Base-by-base conservation (phyloP, 2,888 invertebrate genomes). In the Hylaea fasciaria region DNA sequence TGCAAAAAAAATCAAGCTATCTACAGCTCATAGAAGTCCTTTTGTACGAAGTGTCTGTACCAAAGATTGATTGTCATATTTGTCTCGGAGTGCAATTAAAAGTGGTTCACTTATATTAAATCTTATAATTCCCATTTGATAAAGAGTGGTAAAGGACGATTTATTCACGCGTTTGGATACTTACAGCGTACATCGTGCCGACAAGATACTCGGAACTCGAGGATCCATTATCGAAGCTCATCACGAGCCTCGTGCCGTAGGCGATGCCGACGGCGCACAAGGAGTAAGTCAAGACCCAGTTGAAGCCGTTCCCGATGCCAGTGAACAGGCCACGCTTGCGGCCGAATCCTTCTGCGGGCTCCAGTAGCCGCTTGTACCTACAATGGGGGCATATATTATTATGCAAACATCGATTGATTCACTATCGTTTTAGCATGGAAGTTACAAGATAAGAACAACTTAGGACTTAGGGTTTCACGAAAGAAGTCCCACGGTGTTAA, bases 211-310 rank as follows among this genome's bases (percentile, higher is more conserved):
- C 91, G 22, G 93, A 89, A 10, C 94, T 93, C 7, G 94, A 93
- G 5, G 91, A 82, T 0, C 93, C 92, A 22, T 93, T 87, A n/a
- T 92, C 87, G 8, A 94, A 92, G 72, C 95, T 87, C 22, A 96
- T 78, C 13, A 96, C 95, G 9, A 97, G 88, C 55, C 94, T 88
- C 0, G 95, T 94, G 0, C 97, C 97, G 79, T 96, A 97, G 89
- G 96, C 95, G 76, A 97, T 94, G 3, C 96, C 95, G 22, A 96
- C 86, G 0, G 96, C 95, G 76, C 96, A 96, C 62, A 95, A 93
- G 11, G 94, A 90, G 77, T 95, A 96, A 2, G 96, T 95, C 37
- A 96, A 93, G 28, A 96, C 93, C 96, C 96, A 96, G 93, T 95
- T 95, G 39, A 95, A 86, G 0, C 95, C 96, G 8, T 94, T 94